Evolutionary conservation across 2,797 vertebrate species (phyloP).

Genomic region (Eremophila alpestris): DNA sequence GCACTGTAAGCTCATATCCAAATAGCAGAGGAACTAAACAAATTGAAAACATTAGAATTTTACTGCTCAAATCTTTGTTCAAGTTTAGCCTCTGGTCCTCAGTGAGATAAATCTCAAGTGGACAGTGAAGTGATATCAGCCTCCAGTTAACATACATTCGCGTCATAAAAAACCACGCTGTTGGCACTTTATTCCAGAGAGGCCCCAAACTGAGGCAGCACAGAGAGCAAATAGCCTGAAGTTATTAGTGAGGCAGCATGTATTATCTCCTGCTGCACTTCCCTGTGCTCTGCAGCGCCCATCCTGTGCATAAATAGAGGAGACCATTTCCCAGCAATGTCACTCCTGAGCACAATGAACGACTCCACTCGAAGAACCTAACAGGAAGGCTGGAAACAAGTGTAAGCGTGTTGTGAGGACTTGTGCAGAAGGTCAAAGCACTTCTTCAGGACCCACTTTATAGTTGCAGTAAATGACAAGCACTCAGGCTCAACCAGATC

Average conservation of each 20-base stretch:
- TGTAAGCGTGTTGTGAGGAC: constrained; percentile 59
- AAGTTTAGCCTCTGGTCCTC: constrained; percentile 42
- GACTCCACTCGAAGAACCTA: constrained; percentile 15
- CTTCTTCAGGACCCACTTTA: neutral
- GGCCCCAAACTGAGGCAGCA: constrained; percentile 35
- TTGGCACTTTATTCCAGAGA: constrained; percentile 68
- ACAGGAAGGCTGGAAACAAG: constrained; percentile 59
- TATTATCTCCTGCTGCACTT: constrained; percentile 54
- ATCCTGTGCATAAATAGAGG: constrained; percentile 68
- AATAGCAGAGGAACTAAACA: constrained; percentile 55
- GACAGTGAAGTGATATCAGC: constrained; percentile 45
- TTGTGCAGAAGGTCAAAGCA: constrained; percentile 65
- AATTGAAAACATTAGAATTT: constrained; percentile 50
- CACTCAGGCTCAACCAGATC: neutral
- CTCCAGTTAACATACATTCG: constrained; percentile 28
- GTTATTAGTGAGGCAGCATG: constrained; percentile 65
- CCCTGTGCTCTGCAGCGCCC: constrained; percentile 19
- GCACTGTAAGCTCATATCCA: constrained; percentile 12
- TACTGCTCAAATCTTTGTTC: constrained; percentile 48
- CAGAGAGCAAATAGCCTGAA: constrained; percentile 50
- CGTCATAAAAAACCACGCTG: constrained; percentile 55
- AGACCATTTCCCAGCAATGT: constrained; percentile 74
- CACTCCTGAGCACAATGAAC: constrained; percentile 75
- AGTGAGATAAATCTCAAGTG: constrained; percentile 51
- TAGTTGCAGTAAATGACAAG: neutral